phyloP scores from a whole-genome alignment of 2,888 invertebrate genomes.

The Drosophila buzzatii region DNA sequence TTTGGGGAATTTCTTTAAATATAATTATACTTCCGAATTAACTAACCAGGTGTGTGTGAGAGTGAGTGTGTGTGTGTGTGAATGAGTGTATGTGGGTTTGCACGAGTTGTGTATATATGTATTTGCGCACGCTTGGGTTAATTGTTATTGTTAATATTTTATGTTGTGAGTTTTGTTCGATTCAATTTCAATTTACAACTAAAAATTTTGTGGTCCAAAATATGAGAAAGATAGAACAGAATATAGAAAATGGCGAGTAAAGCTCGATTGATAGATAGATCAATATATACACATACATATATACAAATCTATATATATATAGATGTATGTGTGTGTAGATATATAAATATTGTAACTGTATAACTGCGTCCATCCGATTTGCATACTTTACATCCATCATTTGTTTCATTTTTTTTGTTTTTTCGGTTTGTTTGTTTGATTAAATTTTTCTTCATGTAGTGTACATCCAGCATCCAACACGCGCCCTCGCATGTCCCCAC shows the following conservation, averaged over 20 bases:
- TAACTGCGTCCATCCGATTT: constrained; percentile 44
- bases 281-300: background rate
- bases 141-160: constrained; percentile 4
- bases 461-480: constrained; percentile 12
- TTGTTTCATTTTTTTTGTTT: background rate
- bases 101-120: constrained; percentile 1
- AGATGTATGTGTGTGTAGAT: constrained; percentile 9
- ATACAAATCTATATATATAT: constrained; percentile 8
- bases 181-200: constrained; percentile 53
- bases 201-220: constrained; percentile 59
- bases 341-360: constrained; percentile 54
- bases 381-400: constrained; percentile 27
- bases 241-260: constrained; percentile 43
- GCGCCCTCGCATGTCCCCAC: constrained; percentile 32
- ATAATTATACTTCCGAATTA: constrained; percentile 52
- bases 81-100: background rate
- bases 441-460: background rate
- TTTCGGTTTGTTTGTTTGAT: background rate
- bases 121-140: background rate
- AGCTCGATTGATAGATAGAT: constrained; percentile 41
- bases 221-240: constrained; percentile 31
- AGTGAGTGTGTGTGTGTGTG: background rate
- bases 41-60: constrained; percentile 32
- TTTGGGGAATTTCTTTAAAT: constrained; percentile 32
- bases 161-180: constrained; percentile 34